Percentiles rank a stretch among this genome's conserved stretches.
Conservation (phyloP, 1,140 invertebrate genomes). For the Trichoplusia ni region DNA sequence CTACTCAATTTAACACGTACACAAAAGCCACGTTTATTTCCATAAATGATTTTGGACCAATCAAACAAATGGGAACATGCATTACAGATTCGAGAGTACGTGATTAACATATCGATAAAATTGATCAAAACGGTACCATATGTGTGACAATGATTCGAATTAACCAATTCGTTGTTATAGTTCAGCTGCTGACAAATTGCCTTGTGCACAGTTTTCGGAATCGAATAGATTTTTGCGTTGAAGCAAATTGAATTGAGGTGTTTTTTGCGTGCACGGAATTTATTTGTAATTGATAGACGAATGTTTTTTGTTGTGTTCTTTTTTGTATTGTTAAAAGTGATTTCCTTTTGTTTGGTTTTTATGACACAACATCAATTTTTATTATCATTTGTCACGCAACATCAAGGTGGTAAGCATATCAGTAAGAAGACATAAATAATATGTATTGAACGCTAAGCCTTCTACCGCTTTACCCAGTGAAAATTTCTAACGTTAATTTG, state of each 20-base stretch:
- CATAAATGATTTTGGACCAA: conserved; percentile 31
- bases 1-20: conserved; percentile 12
- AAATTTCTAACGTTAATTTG: no score
- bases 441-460: no score
- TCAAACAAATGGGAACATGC: conserved; percentile 30
- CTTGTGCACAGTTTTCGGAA: not conserved
- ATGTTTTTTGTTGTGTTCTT: no score
- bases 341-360: no score
- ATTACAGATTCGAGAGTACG: conserved; percentile 30
- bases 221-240: conserved; percentile 16
- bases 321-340: no score
- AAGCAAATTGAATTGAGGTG: conserved; percentile 11
- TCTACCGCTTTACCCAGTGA: no score
- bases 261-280: conserved; percentile 6
- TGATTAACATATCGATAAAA: conserved; percentile 36
- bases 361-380: no score
- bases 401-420: no score
- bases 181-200: conserved; percentile 10
- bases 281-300: conserved; percentile 13
- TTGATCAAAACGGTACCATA: conserved; percentile 17
- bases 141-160: conserved; percentile 27
- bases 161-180: conserved; percentile 24
- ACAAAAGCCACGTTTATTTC: conserved; percentile 25
- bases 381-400: no score
- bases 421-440: no score